Evolutionary conservation across 2,888 invertebrate genomes (phyloP), one percentile per base, ranked within the genome.

Genomic region (Megamerina dolium): DNA sequence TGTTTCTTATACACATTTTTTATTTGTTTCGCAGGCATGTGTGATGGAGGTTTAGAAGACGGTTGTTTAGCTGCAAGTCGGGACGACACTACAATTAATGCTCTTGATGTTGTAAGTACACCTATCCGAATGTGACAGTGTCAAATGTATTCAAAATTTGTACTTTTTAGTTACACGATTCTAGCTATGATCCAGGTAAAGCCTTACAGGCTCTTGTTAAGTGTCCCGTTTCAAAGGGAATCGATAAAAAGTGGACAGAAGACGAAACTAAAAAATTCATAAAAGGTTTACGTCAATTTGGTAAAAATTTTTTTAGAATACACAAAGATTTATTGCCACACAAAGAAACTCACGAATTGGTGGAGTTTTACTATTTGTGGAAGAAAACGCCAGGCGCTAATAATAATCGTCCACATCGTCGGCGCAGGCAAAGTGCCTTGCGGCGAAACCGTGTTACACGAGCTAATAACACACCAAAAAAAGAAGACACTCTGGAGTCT

Each of bases 351-450:
- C 86, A 93, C 43, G 96, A 99, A 70, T 75, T 99, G 64, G 95
- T 99, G 41, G 95, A 96, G 72, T 99, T 92, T 76, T 99, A 99
- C 75, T 99, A 99, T 75, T 78, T 95, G 66, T 99, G 99, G 99
- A 99, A 99, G 77, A 99, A 97, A 76, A 95, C 96, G 29, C 93
- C 96, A 16, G 93, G 93, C 61, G 97, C 97, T 50, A 91, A 92
- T 71, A 93, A 91, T 69, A 94, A 94, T 72, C 81, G 96, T 57
- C 95, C 95, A 19, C 94, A 95, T 67, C 79, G 95, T 54, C 79
- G 95, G 66, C 78, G 93, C 52, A 77, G 92, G 40, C 90, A 88
- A 70, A 87, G 87, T 57, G 90, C 91, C 38, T 74, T 93, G 59
- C 79, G 92, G 56, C 79, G 93, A 61, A 91, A 91, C 54, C 81